Conservation (phyloP, 2,113 vertebrate species). For the Atherinomorus stipes region DNA sequence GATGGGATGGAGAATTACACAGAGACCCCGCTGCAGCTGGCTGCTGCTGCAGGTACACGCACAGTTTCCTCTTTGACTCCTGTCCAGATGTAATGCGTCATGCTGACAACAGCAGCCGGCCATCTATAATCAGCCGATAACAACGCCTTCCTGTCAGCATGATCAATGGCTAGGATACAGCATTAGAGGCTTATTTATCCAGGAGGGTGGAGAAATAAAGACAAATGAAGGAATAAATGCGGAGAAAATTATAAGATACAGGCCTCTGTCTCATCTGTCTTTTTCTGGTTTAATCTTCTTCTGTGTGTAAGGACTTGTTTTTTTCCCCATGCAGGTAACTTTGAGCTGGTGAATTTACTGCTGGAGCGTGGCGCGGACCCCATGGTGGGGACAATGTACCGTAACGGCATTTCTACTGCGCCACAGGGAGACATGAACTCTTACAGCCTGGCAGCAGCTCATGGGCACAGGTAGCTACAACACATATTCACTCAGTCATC, state of each 20-base stretch:
- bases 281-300: neutral
- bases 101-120: slow-evolving; percentile 32
- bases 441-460: slow-evolving; percentile 97
- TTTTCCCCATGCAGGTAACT: slow-evolving; percentile 89
- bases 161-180: slow-evolving; percentile 32
- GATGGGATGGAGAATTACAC: slow-evolving; percentile 97
- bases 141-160: slow-evolving; percentile 46
- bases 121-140: slow-evolving; percentile 24
- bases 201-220: slow-evolving; percentile 30
- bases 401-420: slow-evolving; percentile 95
- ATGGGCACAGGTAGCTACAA: slow-evolving; percentile 95
- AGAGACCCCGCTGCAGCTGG: slow-evolving; percentile 96
- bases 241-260: slow-evolving; percentile 26
- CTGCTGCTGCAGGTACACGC: slow-evolving; percentile 91
- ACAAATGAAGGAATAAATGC: slow-evolving; percentile 21
- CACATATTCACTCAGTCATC: slow-evolving; percentile 12
- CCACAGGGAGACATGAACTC: slow-evolving; percentile 99
- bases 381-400: slow-evolving; percentile 97
- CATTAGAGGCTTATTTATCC: slow-evolving; percentile 24
- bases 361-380: slow-evolving; percentile 95
- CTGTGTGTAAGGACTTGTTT: neutral
- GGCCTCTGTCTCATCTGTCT: slow-evolving; percentile 17
- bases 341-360: slow-evolving; percentile 97
- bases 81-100: slow-evolving; percentile 30
- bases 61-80: slow-evolving; percentile 25